A percentile compares a stretch with the other conserved stretches of the same genome.
These are phyloP conservation scores for Caloenas nicobarica DNA, from an alignment of 2,113 vertebrate species.

Conservation along the genomic window DNA sequence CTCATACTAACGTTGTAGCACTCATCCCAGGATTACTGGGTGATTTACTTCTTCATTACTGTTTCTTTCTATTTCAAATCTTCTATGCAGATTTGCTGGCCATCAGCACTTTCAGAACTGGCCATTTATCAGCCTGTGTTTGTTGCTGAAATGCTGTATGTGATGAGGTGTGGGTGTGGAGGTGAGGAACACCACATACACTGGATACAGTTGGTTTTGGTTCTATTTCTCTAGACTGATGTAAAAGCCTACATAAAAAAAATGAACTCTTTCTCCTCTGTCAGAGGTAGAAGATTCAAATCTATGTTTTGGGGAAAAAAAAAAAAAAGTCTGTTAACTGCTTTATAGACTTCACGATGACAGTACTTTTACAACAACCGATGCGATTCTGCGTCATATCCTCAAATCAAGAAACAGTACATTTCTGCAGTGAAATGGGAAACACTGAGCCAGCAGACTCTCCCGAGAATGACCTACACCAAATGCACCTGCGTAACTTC, in stretches of 20 bases:
- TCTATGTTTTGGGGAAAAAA: neutral
- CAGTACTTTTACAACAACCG: neutral
- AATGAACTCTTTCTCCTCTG: neutral
- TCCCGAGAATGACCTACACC: neutral
- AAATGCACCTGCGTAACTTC: neutral
- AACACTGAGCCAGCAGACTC: neutral
- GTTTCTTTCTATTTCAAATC: neutral
- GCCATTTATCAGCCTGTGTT: neutral
- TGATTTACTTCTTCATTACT: neutral
- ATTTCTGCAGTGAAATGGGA: neutral
- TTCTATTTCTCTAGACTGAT: neutral
- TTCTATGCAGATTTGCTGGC: neutral
- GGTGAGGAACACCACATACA: neutral
- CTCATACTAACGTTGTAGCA: neutral
- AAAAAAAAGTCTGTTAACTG: neutral
- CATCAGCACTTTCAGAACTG: neutral
- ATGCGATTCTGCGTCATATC: constrained; percentile 11
- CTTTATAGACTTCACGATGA: neutral
- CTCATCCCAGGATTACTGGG: neutral
- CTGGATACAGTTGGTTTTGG: neutral
- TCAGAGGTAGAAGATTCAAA: neutral
- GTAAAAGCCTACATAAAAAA: neutral
- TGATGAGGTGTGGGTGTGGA: rapidly evolving
- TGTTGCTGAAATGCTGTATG: neutral
- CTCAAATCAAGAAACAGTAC: neutral